Percentiles rank a stretch among this genome's conserved stretches.
These are phyloP conservation scores for Laterallus jamaicensis DNA, from an alignment of 2,113 vertebrate genomes.

Conservation along the genomic window DNA sequence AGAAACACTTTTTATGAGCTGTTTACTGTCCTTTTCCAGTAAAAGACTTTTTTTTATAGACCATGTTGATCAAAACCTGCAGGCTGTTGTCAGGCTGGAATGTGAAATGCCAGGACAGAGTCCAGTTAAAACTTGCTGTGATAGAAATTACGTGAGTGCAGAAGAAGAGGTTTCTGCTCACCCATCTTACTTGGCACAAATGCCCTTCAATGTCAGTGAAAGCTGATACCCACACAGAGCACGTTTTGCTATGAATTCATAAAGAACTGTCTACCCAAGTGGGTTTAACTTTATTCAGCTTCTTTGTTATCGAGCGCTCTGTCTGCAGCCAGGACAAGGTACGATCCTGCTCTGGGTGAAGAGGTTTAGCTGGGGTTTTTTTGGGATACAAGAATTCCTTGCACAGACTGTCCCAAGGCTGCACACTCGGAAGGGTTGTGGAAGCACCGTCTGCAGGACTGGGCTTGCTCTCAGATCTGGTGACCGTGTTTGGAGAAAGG, in stretches of 20 bases:
- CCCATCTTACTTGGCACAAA: not conserved
- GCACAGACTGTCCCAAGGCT: not conserved
- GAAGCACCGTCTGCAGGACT: not conserved
- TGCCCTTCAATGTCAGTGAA: not conserved
- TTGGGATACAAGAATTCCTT: not conserved
- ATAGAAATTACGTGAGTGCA: not conserved
- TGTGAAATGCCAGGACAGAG: not conserved
- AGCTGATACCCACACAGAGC: not conserved
- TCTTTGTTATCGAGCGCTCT: not conserved
- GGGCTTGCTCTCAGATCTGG: not conserved
- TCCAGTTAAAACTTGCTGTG: not conserved
- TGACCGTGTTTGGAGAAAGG: not conserved
- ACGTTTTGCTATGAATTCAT: not conserved
- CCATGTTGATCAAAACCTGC: constrained; percentile 8
- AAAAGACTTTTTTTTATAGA: constrained; percentile 7
- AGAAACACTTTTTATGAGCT: constrained; percentile 45
- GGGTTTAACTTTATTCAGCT: not conserved
- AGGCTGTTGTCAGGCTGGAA: constrained; percentile 7
- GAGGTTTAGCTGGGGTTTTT: not conserved
- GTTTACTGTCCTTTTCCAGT: constrained; percentile 40
- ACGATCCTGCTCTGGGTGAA: not conserved
- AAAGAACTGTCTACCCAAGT: not conserved
- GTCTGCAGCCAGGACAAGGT: not conserved
- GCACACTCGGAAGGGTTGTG: accelerated
- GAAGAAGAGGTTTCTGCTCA: not conserved